These are phyloP conservation scores for Caenorhabditis sinica DNA, from an alignment of 2,888 invertebrate genomes.

Conservation along the genomic window DNA sequence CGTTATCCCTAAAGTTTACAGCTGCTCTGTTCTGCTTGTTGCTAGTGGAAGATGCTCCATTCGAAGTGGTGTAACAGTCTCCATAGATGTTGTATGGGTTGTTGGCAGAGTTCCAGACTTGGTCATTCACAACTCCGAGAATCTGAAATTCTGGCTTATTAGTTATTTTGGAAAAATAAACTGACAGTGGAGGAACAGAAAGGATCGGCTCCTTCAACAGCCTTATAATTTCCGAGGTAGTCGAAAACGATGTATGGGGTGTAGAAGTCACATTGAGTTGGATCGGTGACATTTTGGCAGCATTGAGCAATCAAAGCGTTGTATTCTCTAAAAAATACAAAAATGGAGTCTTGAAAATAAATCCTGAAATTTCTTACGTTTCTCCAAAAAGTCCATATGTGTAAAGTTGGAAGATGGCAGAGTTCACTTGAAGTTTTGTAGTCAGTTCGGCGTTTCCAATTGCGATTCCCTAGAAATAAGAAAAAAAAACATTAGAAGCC, in stretches of 20 bases:
- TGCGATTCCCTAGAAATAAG: conserved; percentile 69
- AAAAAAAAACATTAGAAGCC: background rate
- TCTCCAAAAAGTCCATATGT: conserved; percentile 75
- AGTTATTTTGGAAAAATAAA: background rate
- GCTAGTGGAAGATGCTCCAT: conserved; percentile 1
- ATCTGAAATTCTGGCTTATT: conserved; percentile 41
- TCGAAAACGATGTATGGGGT: conserved; percentile 68
- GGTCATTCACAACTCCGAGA: conserved; percentile 62
- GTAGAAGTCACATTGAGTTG: conserved; percentile 73
- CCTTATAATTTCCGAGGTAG: conserved; percentile 64
- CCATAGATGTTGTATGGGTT: conserved; percentile 74
- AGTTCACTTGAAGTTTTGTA: conserved; percentile 72
- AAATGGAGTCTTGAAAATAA: background rate
- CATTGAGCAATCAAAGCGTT: conserved; percentile 59
- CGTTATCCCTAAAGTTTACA: conserved; percentile 70
- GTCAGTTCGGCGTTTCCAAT: conserved; percentile 76
- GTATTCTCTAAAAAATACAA: conserved; percentile 62
- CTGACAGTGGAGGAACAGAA: conserved; percentile 65
- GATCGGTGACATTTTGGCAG: conserved; percentile 61
- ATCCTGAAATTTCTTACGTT: conserved; percentile 55
- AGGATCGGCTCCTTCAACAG: conserved; percentile 54
- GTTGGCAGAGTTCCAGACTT: conserved; percentile 67
- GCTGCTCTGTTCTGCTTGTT: conserved; percentile 24
- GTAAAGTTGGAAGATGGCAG: conserved; percentile 75
- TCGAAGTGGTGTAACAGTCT: conserved; percentile 63